Evolutionary conservation across 2,113 vertebrate genomes (phyloP).

Genomic region (Rattus rattus): DNA sequence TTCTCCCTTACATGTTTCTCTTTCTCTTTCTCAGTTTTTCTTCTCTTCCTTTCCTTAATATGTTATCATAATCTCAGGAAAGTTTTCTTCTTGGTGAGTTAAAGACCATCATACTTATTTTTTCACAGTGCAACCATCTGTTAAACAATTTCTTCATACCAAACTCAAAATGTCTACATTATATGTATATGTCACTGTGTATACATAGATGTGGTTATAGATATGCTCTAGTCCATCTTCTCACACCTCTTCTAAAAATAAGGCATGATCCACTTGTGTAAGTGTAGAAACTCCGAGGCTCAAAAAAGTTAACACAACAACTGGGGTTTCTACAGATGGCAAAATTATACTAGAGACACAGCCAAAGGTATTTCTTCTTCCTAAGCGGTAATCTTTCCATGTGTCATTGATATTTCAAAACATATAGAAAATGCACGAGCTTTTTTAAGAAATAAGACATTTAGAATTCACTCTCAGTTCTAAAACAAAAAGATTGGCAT

Average conservation of each 20-base stretch:
- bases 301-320: not conserved
- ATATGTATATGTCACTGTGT: not conserved
- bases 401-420: not conserved
- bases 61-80: not conserved
- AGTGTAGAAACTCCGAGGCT: not conserved
- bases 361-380: not conserved
- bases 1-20: not conserved
- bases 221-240: not conserved
- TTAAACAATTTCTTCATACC: not conserved
- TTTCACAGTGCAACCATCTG: not conserved
- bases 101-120: not conserved
- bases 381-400: not conserved
- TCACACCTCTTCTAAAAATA: not conserved
- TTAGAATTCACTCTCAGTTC: not conserved
- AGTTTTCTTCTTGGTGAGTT: not conserved
- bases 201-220: not conserved
- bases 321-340: not conserved
- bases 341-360: not conserved
- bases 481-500: not conserved
- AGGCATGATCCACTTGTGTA: not conserved
- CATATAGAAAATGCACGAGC: not conserved
- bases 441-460: not conserved
- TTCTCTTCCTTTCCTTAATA: not conserved
- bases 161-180: not conserved
- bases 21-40: fast-evolving